phyloP scores from a whole-genome alignment of 2,113 vertebrate genomes.

The Grallaria varia region DNA sequence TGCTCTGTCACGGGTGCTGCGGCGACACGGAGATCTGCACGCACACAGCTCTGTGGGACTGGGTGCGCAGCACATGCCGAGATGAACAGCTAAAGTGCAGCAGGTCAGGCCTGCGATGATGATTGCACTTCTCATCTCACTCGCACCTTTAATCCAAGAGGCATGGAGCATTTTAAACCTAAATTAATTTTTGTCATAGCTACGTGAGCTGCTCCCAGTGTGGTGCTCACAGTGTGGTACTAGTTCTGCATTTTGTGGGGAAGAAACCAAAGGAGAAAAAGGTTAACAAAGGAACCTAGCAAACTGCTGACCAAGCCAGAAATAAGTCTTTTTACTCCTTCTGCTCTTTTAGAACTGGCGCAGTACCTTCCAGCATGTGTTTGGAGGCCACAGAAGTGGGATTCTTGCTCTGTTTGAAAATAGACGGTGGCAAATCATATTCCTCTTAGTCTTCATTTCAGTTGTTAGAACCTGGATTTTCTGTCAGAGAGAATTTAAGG shows the following conservation, averaged over 20 bases:
- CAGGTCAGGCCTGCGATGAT: not conserved
- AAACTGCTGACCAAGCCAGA: not conserved
- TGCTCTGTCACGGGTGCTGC: not conserved
- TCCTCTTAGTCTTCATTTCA: not conserved
- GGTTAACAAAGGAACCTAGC: not conserved
- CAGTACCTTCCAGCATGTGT: not conserved
- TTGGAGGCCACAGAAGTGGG: not conserved
- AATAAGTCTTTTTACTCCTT: not conserved
- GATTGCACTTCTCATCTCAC: slow-evolving; percentile 1
- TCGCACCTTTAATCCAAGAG: slow-evolving; percentile 7
- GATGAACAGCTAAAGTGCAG: not conserved
- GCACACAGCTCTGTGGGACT: not conserved
- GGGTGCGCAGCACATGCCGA: not conserved
- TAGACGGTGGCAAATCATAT: not conserved
- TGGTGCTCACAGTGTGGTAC: not conserved
- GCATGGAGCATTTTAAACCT: not conserved
- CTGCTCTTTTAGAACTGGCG: not conserved
- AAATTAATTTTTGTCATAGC: not conserved
- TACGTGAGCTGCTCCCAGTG: not conserved
- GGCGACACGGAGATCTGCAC: not conserved
- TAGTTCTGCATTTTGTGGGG: not conserved
- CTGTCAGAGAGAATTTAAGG: not conserved
- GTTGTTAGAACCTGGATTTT: not conserved
- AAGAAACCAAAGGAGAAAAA: not conserved
- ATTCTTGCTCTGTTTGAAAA: not conserved